These are phyloP conservation scores for Rotaria macrura DNA, from an alignment of 2,888 invertebrate genomes.

Conservation along the genomic window DNA sequence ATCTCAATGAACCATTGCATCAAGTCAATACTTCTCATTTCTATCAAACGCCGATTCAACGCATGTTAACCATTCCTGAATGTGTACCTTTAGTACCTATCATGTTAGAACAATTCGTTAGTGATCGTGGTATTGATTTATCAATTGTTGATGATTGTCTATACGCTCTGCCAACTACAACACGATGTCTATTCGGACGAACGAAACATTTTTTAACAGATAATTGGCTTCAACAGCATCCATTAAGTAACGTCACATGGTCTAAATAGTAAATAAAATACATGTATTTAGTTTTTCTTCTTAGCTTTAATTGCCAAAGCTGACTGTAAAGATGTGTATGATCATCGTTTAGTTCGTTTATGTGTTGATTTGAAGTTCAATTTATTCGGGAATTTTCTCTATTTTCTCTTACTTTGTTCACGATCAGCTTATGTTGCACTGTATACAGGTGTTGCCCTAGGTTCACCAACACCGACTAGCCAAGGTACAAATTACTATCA, in stretches of 20 bases:
- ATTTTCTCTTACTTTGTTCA: not conserved
- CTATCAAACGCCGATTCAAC: not conserved
- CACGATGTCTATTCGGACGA: not conserved
- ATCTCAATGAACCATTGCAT: not conserved
- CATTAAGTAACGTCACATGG: not conserved
- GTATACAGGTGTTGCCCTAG: slow-evolving; percentile 12
- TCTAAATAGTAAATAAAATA: not conserved
- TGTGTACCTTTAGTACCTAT: not conserved
- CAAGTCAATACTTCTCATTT: not conserved
- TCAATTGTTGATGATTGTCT: slow-evolving; percentile 19
- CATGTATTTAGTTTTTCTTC: not conserved
- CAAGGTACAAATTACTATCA: slow-evolving; percentile 10
- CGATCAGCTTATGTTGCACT: not conserved
- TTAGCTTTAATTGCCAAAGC: not conserved
- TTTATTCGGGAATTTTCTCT: slow-evolving; percentile 18
- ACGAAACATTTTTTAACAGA: not conserved
- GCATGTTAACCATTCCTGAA: not conserved
- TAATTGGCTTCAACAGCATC: slow-evolving; percentile 11
- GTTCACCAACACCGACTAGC: not conserved
- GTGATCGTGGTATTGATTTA: not conserved
- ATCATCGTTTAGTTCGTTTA: slow-evolving; percentile 4
- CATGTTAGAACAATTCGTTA: slow-evolving; percentile 10
- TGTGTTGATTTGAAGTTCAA: slow-evolving; percentile 12
- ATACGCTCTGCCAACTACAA: not conserved
- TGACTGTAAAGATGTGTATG: not conserved